Conservation (phyloP, 2,888 invertebrate species). For the Drosophila infuscata region DNA sequence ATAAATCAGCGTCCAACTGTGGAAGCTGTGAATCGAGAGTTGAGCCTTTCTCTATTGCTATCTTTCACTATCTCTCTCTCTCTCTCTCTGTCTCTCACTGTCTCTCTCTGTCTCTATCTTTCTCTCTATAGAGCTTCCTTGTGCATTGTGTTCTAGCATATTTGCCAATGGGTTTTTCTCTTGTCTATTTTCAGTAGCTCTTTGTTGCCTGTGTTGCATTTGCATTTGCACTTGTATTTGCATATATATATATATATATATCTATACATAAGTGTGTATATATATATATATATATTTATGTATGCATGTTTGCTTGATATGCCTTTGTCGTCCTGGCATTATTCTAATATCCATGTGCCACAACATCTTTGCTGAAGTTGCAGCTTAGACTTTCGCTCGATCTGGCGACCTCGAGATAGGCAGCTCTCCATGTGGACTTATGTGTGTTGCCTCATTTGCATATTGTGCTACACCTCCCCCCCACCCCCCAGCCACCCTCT, state of each 20-base stretch:
- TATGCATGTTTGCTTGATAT: conserved; percentile 41
- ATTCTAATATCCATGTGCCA: conserved; percentile 69
- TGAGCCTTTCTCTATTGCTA: not conserved
- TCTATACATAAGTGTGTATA: conserved; percentile 23
- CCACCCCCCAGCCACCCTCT: conserved; percentile 11
- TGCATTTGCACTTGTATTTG: conserved; percentile 22
- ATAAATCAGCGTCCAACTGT: conserved; percentile 68
- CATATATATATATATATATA: conserved; percentile 34
- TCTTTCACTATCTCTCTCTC: too few relatives aligned
- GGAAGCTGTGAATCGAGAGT: conserved; percentile 26
- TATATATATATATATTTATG: conserved; percentile 39
- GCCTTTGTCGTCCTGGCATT: conserved; percentile 64
- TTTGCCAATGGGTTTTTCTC: conserved; percentile 61
- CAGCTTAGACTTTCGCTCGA: conserved; percentile 36
- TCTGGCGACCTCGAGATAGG: conserved; percentile 51
- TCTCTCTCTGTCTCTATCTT: conserved; percentile 3
- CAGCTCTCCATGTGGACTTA: not conserved
- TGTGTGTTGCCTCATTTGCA: conserved; percentile 57
- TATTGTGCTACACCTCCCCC: conserved; percentile 44
- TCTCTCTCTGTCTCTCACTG: too few relatives aligned
- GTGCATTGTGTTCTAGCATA: conserved; percentile 48
- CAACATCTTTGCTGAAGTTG: conserved; percentile 16
- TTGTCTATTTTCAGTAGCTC: not conserved
- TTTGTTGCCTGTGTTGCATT: conserved; percentile 11
- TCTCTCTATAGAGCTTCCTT: not conserved